Evolutionary conservation across 2,113 vertebrate genomes (phyloP).

Genomic region (Tor tambroides): DNA sequence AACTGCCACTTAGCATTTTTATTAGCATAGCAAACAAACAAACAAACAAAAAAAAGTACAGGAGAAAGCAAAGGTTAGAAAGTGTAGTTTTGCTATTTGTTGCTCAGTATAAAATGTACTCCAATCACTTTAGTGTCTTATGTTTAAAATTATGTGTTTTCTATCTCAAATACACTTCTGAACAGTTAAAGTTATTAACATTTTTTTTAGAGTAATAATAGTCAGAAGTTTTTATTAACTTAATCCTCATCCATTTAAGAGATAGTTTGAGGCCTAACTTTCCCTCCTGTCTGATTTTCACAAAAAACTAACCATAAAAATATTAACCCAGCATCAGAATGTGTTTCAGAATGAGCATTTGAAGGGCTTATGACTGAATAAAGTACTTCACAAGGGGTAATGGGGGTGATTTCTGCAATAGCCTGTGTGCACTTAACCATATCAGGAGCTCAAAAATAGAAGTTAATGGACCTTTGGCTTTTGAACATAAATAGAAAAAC

Average conservation of each 20-base stretch:
- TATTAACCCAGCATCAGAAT: neutral
- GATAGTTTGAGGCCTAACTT: neutral
- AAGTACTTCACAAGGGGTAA: neutral
- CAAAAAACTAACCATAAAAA: neutral
- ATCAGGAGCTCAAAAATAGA: slow-evolving; percentile 31
- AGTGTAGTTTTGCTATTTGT: neutral
- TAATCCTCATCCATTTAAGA: neutral
- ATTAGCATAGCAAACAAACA: slow-evolving; percentile 37
- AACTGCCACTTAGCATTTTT: neutral
- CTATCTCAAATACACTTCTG: neutral
- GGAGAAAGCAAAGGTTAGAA: neutral
- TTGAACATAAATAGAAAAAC: slow-evolving; percentile 8
- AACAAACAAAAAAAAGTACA: neutral
- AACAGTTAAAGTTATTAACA: neutral
- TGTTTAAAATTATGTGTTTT: neutral
- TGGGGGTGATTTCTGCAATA: slow-evolving; percentile 3
- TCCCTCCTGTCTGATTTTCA: neutral
- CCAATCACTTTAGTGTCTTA: neutral
- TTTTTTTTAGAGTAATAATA: neutral
- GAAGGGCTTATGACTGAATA: neutral
- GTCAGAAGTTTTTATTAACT: neutral
- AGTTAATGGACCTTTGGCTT: slow-evolving; percentile 28
- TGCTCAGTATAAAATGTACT: neutral
- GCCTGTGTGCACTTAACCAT: slow-evolving; percentile 19
- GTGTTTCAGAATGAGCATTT: slow-evolving; percentile 14